Percentiles rank a stretch among this genome's conserved stretches.
phyloP scores from a whole-genome alignment of 53 echinoderm and acorn worm species.

The Crossaster papposus region DNA sequence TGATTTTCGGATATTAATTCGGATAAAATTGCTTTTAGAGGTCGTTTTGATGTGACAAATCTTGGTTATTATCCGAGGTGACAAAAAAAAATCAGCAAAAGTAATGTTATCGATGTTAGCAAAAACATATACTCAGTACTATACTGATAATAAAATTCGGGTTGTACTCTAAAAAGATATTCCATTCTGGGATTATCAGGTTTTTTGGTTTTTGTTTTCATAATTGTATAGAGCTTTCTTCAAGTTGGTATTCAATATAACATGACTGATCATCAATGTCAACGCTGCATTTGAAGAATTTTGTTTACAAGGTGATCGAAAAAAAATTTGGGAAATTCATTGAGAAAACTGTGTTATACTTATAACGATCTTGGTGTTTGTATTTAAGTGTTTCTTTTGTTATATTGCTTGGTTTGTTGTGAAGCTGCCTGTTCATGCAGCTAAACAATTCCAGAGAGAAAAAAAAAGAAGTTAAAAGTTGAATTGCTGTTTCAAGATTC shows the following conservation, averaged over 20 bases:
- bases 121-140: background rate
- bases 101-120: background rate
- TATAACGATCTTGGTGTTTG: constrained; percentile 20
- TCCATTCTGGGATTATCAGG: background rate
- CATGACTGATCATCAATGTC: background rate
- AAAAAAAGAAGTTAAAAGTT: background rate
- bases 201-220: background rate
- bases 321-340: background rate
- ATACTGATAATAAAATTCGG: no score
- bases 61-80: background rate
- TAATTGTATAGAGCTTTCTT: background rate
- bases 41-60: background rate
- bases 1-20: background rate
- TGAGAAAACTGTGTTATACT: background rate
- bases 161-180: background rate
- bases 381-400: constrained; percentile 46
- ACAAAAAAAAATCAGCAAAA: background rate
- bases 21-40: background rate
- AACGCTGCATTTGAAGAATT: background rate
- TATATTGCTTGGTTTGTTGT: constrained; percentile 36
- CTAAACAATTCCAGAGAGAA: background rate
- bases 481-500: background rate
- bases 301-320: background rate
- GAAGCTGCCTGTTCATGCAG: background rate
- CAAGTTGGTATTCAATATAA: background rate